Base-by-base conservation (phyloP, 2,888 invertebrate genomes). In the Lamellibrachia columna region DNA sequence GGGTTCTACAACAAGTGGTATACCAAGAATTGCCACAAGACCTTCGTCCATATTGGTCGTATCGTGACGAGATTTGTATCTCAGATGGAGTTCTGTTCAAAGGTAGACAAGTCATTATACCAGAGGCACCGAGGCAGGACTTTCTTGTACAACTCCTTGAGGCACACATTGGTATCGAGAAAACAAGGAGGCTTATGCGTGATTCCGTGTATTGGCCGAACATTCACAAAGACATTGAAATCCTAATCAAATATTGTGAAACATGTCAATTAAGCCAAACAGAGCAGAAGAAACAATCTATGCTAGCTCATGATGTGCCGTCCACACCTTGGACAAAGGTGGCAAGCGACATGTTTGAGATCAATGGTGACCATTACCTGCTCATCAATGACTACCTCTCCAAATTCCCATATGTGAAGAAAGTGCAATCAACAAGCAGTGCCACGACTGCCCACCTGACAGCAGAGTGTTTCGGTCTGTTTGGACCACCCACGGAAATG, bases 21-120 rank as follows among this genome's bases (percentile, higher is more conserved):
- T 52, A 58, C 40, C 91, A 40, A 40, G 92, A 92, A 0, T 75
- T 93, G 22, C 60, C 40, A 40, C 40, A 40, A 0, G 1, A 40
- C 40, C 93, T 15, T 11, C 28, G 91, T 60, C 90, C 92, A 58
- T 93, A 93, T 90, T 93, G 93, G 93, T 91, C 93, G 15, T 93
- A 91, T 91, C 22, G 92, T n/a, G 93, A 94, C 55, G 92, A 92
- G 55, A 90, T 90, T 90, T 8, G 90, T 90, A 90, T 90, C 3
- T 90, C 90, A 90, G 90, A 90, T 90, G 4, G 90, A 90, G 90
- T 9, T 40, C 8, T 90, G 8, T 90, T 90, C 3, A 90, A 90
- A 90, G 3, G 90, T 40, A 7, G 90, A 28, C 90, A 90, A 90
- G 90, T 90, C 28, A 28, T 90, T 15, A 52, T 90, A 90, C 90